phyloP scores from a whole-genome alignment of 2,797 vertebrate genomes.

The Phoebastria nigripes region DNA sequence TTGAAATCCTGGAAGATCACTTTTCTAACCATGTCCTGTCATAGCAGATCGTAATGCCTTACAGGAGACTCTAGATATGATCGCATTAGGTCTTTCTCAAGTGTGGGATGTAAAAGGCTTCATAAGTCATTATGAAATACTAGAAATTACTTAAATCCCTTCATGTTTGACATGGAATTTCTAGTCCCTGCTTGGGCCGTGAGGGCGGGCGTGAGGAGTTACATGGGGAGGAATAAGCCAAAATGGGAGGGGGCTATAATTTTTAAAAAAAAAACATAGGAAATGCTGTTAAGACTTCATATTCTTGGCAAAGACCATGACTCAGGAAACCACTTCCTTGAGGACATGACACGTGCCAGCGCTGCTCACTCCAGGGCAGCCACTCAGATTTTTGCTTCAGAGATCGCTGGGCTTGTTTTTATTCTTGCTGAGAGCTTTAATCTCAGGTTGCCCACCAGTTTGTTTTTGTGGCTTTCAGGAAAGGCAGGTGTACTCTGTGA shows the following conservation, averaged over 20 bases:
- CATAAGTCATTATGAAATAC: neutral
- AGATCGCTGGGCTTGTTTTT: neutral
- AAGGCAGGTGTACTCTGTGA: neutral
- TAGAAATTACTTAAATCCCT: neutral
- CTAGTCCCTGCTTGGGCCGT: neutral
- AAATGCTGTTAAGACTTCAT: neutral
- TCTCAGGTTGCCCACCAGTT: neutral
- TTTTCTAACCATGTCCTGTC: neutral
- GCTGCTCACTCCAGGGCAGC: accelerated
- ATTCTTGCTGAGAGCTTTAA: neutral
- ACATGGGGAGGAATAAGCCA: neutral
- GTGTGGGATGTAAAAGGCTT: neutral
- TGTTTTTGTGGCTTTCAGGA: neutral
- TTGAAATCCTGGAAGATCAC: neutral
- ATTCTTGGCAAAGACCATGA: neutral
- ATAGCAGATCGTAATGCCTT: neutral
- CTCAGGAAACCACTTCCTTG: neutral
- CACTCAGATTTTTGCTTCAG: neutral
- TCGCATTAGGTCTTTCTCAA: neutral
- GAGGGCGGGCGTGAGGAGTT: accelerated
- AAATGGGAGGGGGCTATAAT: neutral
- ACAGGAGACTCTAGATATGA: neutral
- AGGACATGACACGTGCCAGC: accelerated
- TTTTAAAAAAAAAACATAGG: neutral
- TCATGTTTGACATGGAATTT: neutral